These are phyloP conservation scores for Acleris emargana DNA, from an alignment of 2,888 invertebrate species.

Conservation along the genomic window DNA sequence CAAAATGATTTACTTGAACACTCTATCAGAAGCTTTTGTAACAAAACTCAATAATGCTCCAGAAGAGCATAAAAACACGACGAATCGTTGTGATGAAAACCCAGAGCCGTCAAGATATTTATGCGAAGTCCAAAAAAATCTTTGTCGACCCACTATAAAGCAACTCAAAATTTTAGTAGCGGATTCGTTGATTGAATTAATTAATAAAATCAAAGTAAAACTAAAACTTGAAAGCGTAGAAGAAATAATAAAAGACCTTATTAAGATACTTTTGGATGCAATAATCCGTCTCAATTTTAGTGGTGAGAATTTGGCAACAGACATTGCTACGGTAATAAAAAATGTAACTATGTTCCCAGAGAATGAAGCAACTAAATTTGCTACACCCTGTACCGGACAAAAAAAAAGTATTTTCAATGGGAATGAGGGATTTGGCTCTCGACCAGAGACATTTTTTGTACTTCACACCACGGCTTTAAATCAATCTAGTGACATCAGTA, in stretches of 20 bases:
- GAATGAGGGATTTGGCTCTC: constrained; percentile 23
- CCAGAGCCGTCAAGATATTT: background rate
- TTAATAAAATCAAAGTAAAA: constrained; percentile 43
- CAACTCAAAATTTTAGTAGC: constrained; percentile 50
- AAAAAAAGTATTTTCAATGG: constrained; percentile 42
- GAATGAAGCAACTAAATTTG: constrained; percentile 47
- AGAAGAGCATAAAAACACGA: constrained; percentile 8
- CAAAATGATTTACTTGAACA: constrained; percentile 46
- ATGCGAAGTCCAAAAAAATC: constrained; percentile 30
- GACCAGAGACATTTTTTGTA: constrained; percentile 50
- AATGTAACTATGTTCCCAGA: constrained; percentile 47
- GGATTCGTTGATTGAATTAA: constrained; percentile 47
- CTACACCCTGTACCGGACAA: constrained; percentile 45
- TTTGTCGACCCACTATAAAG: constrained; percentile 46
- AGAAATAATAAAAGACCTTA: constrained; percentile 54
- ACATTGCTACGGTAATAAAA: constrained; percentile 48
- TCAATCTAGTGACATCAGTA: constrained; percentile 18
- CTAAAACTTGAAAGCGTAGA: constrained; percentile 41
- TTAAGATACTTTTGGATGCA: constrained; percentile 50
- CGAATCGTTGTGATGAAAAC: background rate
- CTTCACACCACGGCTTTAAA: constrained; percentile 42
- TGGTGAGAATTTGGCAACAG: constrained; percentile 45
- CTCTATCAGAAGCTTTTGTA: constrained; percentile 50
- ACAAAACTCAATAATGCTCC: constrained; percentile 40
- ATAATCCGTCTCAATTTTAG: constrained; percentile 45